Percentiles rank a stretch among this genome's conserved stretches.
Conservation (phyloP, 1,140 invertebrate genomes). For the Drosophila sturtevanti region DNA sequence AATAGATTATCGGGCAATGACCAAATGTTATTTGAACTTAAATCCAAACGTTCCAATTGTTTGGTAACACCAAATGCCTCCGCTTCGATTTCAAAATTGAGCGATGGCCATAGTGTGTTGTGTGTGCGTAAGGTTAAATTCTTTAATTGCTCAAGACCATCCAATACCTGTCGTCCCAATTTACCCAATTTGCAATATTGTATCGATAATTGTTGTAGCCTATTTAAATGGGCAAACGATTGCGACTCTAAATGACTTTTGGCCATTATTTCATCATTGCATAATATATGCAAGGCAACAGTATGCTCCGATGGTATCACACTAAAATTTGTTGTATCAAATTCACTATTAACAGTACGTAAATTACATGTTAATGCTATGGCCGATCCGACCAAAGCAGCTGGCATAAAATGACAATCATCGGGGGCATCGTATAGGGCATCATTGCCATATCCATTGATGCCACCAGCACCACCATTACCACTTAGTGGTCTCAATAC, state of each 20-base stretch:
- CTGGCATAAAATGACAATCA: slow-evolving; percentile 85
- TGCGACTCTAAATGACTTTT: slow-evolving; percentile 89
- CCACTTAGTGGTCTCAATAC: slow-evolving; percentile 49
- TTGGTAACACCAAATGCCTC: slow-evolving; percentile 88
- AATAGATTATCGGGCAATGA: slow-evolving; percentile 93
- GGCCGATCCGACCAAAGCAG: slow-evolving; percentile 84
- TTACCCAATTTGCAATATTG: slow-evolving; percentile 93
- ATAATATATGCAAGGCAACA: slow-evolving; percentile 90
- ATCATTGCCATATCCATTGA: slow-evolving; percentile 45
- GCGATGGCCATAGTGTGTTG: slow-evolving; percentile 90
- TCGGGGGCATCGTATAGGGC: slow-evolving; percentile 90
- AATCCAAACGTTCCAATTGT: slow-evolving; percentile 91
- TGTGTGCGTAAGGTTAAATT: slow-evolving; percentile 92
- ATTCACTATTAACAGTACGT: slow-evolving; percentile 90
- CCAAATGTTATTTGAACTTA: slow-evolving; percentile 95
- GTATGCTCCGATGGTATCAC: slow-evolving; percentile 93
- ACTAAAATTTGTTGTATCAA: slow-evolving; percentile 93
- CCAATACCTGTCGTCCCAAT: slow-evolving; percentile 89
- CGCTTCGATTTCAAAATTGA: slow-evolving; percentile 90
- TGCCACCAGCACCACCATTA: background rate
- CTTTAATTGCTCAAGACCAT: slow-evolving; percentile 89
- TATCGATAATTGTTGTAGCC: slow-evolving; percentile 90
- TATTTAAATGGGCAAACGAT: slow-evolving; percentile 90
- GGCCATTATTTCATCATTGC: slow-evolving; percentile 89
- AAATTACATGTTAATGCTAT: slow-evolving; percentile 91